These are phyloP conservation scores for Rhamphomyia laevipes DNA, from an alignment of 2,888 invertebrate genomes.

Conservation along the genomic window DNA sequence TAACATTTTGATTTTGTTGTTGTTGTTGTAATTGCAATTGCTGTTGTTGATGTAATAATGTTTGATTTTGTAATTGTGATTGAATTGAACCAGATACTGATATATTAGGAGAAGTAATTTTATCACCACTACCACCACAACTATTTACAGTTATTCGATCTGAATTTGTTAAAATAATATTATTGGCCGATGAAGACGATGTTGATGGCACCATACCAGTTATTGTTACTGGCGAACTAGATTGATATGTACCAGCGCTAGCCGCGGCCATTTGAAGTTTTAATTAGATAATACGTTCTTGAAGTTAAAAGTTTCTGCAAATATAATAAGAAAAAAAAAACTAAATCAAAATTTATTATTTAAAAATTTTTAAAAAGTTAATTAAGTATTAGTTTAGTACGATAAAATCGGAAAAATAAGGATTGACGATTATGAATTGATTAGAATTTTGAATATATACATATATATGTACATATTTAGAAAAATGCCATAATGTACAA, in stretches of 20 bases:
- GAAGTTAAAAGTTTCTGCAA: conserved; percentile 17
- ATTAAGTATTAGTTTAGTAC: no score
- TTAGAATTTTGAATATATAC: no score
- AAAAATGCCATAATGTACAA: no score
- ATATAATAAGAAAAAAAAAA: conserved; percentile 6
- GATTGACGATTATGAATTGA: no score
- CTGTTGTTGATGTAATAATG: conserved; percentile 10
- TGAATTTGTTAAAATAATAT: no score
- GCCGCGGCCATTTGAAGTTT: conserved; percentile 35
- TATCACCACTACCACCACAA: neutral
- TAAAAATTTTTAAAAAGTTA: neutral
- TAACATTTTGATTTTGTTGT: neutral
- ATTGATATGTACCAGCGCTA: conserved; percentile 32
- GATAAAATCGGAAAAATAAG: no score
- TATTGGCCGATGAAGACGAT: neutral
- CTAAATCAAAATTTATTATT: conserved; percentile 3
- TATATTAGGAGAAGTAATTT: neutral
- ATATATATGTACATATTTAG: no score
- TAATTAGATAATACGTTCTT: conserved; percentile 15
- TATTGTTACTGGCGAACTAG: conserved; percentile 17
- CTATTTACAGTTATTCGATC: no score
- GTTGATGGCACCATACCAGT: conserved; percentile 4
- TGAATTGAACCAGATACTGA: neutral
- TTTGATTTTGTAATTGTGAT: neutral
- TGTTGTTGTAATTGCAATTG: conserved; percentile 9